Conservation (phyloP, 2,113 vertebrate species). For the Blennius ocellaris region DNA sequence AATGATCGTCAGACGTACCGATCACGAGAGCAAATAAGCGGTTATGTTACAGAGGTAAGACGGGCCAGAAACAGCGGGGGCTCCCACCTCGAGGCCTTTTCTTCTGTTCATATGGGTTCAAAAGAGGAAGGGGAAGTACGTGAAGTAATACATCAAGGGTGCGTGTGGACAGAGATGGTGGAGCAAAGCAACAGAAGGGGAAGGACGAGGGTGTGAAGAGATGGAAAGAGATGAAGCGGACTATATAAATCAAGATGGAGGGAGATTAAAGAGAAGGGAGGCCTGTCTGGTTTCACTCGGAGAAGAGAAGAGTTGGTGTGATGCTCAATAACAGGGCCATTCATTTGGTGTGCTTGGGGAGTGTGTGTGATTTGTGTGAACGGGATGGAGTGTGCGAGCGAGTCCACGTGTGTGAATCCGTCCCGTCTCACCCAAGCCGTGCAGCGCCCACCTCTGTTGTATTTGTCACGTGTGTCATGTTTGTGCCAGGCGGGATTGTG, state of each 20-base stretch:
- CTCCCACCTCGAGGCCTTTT: slow-evolving; percentile 37
- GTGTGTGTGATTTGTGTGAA: not conserved
- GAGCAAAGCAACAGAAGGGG: slow-evolving; percentile 18
- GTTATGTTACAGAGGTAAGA: slow-evolving; percentile 12
- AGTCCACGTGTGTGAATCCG: too few relatives aligned
- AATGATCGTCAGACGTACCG: not conserved
- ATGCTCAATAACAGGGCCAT: slow-evolving; percentile 62
- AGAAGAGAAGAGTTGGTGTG: slow-evolving; percentile 33
- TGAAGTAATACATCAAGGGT: slow-evolving; percentile 53
- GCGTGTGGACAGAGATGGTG: slow-evolving; percentile 34
- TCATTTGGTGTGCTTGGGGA: slow-evolving; percentile 35
- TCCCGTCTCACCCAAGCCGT: too few relatives aligned
- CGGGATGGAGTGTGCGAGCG: too few relatives aligned
- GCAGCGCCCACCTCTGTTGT: too few relatives aligned
- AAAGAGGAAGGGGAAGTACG: slow-evolving; percentile 45
- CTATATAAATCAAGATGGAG: slow-evolving; percentile 70
- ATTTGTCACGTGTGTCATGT: too few relatives aligned
- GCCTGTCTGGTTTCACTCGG: slow-evolving; percentile 59
- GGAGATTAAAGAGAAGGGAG: slow-evolving; percentile 64
- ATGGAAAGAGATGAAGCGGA: slow-evolving; percentile 66
- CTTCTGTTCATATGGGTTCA: slow-evolving; percentile 34
- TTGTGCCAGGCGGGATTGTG: too few relatives aligned
- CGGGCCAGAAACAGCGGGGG: slow-evolving; percentile 10
- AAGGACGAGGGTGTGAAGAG: slow-evolving; percentile 48
- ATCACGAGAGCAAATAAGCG: not conserved